Conservation (phyloP, 2,113 vertebrate species). For the Marmota monax region DNA sequence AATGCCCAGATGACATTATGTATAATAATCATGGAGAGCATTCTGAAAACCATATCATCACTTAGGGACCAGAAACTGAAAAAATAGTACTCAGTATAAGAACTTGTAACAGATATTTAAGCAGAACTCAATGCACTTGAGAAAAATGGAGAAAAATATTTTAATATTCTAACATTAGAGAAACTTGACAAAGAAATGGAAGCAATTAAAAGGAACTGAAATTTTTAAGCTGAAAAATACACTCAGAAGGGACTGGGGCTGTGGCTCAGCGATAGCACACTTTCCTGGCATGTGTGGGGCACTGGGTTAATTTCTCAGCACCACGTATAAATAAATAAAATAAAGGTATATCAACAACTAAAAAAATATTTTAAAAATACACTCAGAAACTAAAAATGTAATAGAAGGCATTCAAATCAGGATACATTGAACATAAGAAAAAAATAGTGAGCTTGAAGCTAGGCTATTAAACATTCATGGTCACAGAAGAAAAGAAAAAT, state of each 20-base stretch:
- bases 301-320: no score
- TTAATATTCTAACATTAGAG: not conserved
- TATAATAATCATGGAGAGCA: not conserved
- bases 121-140: not conserved
- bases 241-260: not conserved
- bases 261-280: no score
- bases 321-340: no score
- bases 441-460: not conserved
- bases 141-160: not conserved
- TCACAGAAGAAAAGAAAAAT: not conserved
- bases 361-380: not conserved
- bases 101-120: not conserved
- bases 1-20: not conserved
- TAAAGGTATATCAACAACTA: no score
- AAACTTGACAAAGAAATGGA: not conserved
- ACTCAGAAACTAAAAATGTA: not conserved
- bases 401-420: not conserved
- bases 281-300: no score
- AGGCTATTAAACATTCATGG: not conserved
- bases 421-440: not conserved
- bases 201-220: not conserved
- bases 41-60: not conserved
- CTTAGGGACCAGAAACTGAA: not conserved
- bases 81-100: not conserved
- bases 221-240: not conserved